Conservation (phyloP, 1,140 invertebrate species). For the Stenopsyche tienmushanensis region DNA sequence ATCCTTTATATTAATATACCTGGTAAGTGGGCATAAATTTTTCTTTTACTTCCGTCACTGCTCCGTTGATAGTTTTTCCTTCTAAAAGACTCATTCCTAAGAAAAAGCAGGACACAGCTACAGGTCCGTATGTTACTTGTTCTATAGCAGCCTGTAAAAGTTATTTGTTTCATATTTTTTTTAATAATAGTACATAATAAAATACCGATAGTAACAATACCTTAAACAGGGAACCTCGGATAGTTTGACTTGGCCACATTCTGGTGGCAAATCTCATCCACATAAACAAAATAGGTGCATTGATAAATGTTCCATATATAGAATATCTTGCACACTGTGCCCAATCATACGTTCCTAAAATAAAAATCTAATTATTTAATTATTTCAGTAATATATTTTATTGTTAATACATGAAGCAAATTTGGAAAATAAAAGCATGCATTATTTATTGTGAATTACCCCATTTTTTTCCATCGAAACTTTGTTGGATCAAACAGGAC, state of each 20-base stretch:
- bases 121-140: slow-evolving; percentile 78
- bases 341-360: slow-evolving; percentile 56
- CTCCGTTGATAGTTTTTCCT: slow-evolving; percentile 66
- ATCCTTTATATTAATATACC: slow-evolving; percentile 55
- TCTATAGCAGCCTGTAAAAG: slow-evolving; percentile 71
- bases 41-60: slow-evolving; percentile 66
- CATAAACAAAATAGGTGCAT: slow-evolving; percentile 69
- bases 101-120: slow-evolving; percentile 78
- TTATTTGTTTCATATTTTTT: neutral
- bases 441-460: too few species aligned
- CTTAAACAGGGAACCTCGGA: slow-evolving; percentile 67
- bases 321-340: slow-evolving; percentile 63
- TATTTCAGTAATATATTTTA: neutral
- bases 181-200: slow-evolving; percentile 8
- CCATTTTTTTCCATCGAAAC: slow-evolving; percentile 36
- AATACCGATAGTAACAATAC: slow-evolving; percentile 53
- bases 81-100: slow-evolving; percentile 79
- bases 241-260: slow-evolving; percentile 64
- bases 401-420: neutral
- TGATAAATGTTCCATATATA: slow-evolving; percentile 68
- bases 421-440: too few species aligned
- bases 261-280: slow-evolving; percentile 66
- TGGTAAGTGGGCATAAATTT: slow-evolving; percentile 82
- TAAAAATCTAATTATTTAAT: neutral
- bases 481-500: slow-evolving; percentile 38